Evolutionary conservation across 2,888 invertebrate genomes (phyloP).

Genomic region (Diadegma fenestrale): DNA sequence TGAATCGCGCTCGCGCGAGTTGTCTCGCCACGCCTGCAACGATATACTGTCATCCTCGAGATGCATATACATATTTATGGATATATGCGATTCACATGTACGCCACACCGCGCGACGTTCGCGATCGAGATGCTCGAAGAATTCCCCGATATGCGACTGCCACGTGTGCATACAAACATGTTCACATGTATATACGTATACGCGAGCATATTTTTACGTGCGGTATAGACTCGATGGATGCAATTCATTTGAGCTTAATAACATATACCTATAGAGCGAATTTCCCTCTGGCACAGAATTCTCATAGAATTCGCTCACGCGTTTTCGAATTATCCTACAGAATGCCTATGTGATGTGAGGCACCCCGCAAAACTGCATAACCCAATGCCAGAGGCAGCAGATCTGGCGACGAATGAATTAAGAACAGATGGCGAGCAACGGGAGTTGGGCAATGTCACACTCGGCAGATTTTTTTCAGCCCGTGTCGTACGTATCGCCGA

Average conservation of each 20-base stretch:
- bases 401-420: slow-evolving; percentile 55
- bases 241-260: slow-evolving; percentile 12
- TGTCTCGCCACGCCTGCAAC: slow-evolving; percentile 56
- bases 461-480: not conserved
- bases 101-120: slow-evolving; percentile 41
- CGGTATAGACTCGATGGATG: not conserved
- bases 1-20: slow-evolving; percentile 65
- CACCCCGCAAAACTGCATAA: slow-evolving; percentile 40
- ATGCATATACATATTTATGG: slow-evolving; percentile 16
- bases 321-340: slow-evolving; percentile 58
- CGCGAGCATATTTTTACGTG: not conserved
- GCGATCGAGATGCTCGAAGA: slow-evolving; percentile 63
- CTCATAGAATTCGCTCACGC: slow-evolving; percentile 44
- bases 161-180: slow-evolving; percentile 14
- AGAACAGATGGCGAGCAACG: slow-evolving; percentile 58
- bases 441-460: slow-evolving; percentile 37
- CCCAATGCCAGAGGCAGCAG: not conserved
- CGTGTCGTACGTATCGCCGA: not conserved
- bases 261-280: slow-evolving; percentile 16
- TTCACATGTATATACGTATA: not conserved
- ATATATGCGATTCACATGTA: not conserved
- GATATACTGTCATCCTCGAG: slow-evolving; percentile 32
- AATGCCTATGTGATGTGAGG: slow-evolving; percentile 41
- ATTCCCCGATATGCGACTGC: slow-evolving; percentile 64
- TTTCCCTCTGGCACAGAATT: slow-evolving; percentile 14